Evolutionary conservation across 2,797 vertebrate genomes (phyloP), one percentile per base, ranked within the genome.

Genomic region (Leuciscus waleckii): DNA sequence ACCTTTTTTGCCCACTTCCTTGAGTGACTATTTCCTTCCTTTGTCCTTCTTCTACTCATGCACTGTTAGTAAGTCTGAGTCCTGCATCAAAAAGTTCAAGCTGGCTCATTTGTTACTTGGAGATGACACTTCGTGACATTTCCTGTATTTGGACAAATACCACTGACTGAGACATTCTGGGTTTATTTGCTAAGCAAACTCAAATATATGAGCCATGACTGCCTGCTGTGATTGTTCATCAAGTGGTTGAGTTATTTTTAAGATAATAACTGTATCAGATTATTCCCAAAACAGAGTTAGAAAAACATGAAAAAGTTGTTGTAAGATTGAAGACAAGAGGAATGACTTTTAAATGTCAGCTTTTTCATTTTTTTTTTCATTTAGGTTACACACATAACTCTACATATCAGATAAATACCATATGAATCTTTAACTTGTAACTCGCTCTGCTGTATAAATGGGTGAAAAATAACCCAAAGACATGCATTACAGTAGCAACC

Each of bases 151-250:
- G 67, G 63, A 86, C 71, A 81, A 87, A 89, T 51, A 77, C 54
- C 51, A n/a, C 58, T 68, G 82, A 85, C 74, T 88, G 32, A 84
- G 63, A 23, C 26, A 51, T 75, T 79, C 13, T 39, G 29, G 76
- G 68, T 84, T 86, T 46, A 73, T 65, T 73, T 88, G 41, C 58
- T 82, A 58, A 85, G 65, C 26, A 84, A 87, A 83, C 79, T 87
- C 37, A 19, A 49, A 81, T 67, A 87, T 87, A 56, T 84, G 58
- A 88, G 87, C 88, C 80, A 90, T 73, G 92, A 92, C 79, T 68
- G 80, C 32, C 79, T 73, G 69, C 84, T 85, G 70, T 46, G 23
- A 68, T 78, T 73, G 6, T 21, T 63, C 73, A 79, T 84, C 70
- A 69, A 75, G 23, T 39, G 35, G 81, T 88, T 79, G 88, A 79